Base-by-base conservation (phyloP, 1,140 invertebrate genomes). In the Sinonovacula constricta region DNA sequence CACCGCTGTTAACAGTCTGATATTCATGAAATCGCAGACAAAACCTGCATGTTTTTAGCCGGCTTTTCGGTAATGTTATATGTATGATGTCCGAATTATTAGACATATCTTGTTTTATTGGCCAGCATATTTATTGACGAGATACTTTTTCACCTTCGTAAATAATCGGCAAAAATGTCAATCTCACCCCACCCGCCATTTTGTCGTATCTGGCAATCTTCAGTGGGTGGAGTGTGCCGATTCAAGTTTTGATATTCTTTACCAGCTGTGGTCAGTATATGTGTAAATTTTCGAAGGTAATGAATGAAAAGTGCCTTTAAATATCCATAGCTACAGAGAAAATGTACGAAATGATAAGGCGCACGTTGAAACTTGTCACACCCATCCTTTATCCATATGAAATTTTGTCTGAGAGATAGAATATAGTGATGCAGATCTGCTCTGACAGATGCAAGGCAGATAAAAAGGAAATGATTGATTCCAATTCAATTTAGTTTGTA, bases 171-270 rank as follows among this genome's bases (percentile, higher is more conserved):
- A 60, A 65, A 65, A 34, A 14, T 33, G 33, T 34, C 62, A 34
- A 65, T 45, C 45, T 65, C 49, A 68, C 66, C 66, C 66, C 66
- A 68, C 66, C 66, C 66, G 66, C 66, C 66, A 68, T 68, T 53
- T 68, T 68, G 66, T 54, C n/a, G n/a, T n/a, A n/a, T n/a, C n/a
- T n/a, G n/a, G n/a, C n/a, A 68, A 54, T 34, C 31, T 68, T 68
- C 56, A 22, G 66, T 68, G 66, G 66, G 66, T 68, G 66, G 66
- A 68, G 66, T 68, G 51, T 33, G 34, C 1, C 18, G 15, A 28
- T 45, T 49, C 12, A 2, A n/a, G 15, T 33, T 7, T 62, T 62
- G 12, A 12, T 62, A 14, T 1, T 34, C 18, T 59, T 59, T 14
- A 26, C 26, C 3, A 7, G 33, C 56, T 26, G 56, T 24, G 15